Conservation (phyloP, 1,140 invertebrate species). For the Lamellibrachia luymesi region DNA sequence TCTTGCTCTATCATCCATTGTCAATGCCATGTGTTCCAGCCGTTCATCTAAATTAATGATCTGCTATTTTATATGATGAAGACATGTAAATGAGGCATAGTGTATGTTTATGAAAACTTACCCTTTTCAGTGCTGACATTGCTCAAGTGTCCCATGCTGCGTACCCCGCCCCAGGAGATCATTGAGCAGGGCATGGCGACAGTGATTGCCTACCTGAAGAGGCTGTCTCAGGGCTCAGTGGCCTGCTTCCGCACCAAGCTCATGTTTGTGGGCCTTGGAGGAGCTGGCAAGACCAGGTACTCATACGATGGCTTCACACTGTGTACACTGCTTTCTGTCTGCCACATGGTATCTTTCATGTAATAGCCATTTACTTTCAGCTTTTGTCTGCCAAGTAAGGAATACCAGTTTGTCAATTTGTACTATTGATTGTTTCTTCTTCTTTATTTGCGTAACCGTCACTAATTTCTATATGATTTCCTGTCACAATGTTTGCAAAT, state of each 20-base stretch:
- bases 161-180: constrained; percentile 54
- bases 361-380: not conserved
- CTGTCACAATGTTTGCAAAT: too few species aligned
- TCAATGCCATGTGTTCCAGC: too few species aligned
- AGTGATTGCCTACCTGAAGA: constrained; percentile 46
- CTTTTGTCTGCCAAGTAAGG: not conserved
- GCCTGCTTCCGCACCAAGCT: constrained; percentile 50
- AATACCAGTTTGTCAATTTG: not conserved
- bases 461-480: too few species aligned
- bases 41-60: too few species aligned
- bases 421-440: not conserved
- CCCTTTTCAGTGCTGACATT: constrained; percentile 41
- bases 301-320: not conserved
- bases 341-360: not conserved
- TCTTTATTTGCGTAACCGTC: too few species aligned
- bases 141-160: constrained; percentile 44
- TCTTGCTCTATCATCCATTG: too few species aligned
- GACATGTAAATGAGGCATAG: too few species aligned
- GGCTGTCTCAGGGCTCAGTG: constrained; percentile 47
- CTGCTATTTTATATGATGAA: too few species aligned
- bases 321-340: not conserved
- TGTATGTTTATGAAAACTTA: not conserved
- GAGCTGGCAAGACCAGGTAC: constrained; percentile 56
- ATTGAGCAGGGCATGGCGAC: constrained; percentile 44
- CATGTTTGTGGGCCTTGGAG: constrained; percentile 55